Base-by-base conservation (phyloP, 2,797 vertebrate genomes). In the Craterocephalus amniculus region DNA sequence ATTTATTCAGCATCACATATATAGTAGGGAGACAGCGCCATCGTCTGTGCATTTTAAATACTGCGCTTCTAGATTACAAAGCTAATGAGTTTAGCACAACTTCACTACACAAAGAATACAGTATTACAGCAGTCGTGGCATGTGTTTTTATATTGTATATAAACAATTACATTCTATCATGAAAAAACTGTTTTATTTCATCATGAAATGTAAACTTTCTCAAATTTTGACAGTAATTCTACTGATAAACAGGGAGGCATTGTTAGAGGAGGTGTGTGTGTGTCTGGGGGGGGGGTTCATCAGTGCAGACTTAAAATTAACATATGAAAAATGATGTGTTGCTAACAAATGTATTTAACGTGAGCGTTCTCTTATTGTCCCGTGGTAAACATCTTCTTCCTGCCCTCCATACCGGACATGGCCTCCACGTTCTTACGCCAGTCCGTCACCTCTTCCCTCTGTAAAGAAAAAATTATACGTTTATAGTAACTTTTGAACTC, bases 391-490 rank as follows among this genome's bases (percentile, higher is more conserved):
- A 93, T 67, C 86, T 95, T 94, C 91, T 93, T 94, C 74, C 93
- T 92, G 81, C 93, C 93, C 74, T 94, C 92, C 93, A 94, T 93
- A 22, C 93, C 92, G 13, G 93, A 92, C 91, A 93, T 93, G 78
- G 92, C 93, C 72, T 93, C 93, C 87, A 94, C 92, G 3, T 94
- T 94, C 80, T 94, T 94, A 82, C 93, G 91, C 93, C 93, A 94
- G 82, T 94, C 93, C 0, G 89, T 93, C 72, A 94, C 92, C 52
- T 94, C 93, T 82, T 94, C 93, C 78, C 88, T 93, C 93, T 94
- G 86, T 18, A 58, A 67, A 43, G 63, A 6, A 6, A 32, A 24
- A 45, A 7, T 43, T 26, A 6, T 10, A 52, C 2, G 2, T 11
- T 67, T 10, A n/a, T 5, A 34, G 10, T n/a, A 11, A 20, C 38